A percentile compares a stretch with the other conserved stretches of the same genome.
phyloP scores from a whole-genome alignment of 2,888 invertebrate species.

The Drosophila colorata region DNA sequence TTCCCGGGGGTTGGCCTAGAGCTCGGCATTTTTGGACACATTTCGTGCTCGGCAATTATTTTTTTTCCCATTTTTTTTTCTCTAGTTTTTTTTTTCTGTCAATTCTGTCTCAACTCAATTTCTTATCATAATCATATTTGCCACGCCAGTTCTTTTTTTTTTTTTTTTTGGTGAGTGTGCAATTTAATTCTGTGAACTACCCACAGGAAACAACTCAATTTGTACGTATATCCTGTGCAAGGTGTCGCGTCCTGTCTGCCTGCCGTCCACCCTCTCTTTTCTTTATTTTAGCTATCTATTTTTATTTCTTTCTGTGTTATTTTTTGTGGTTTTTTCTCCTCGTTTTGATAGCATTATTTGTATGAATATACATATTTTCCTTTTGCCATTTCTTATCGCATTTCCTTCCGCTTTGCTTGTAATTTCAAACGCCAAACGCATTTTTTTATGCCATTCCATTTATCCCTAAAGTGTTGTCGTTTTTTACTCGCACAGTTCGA shows the following conservation, averaged over 20 bases:
- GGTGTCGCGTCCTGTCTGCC: constrained; percentile 24
- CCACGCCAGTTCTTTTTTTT: constrained; percentile 50
- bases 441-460: neutral
- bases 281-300: neutral
- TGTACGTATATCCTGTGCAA: constrained; percentile 67
- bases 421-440: constrained; percentile 59
- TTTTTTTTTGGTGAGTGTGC: constrained; percentile 60
- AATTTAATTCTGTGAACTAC: constrained; percentile 51
- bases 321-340: constrained; percentile 66
- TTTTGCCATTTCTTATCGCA: constrained; percentile 30
- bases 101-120: constrained; percentile 14
- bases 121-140: constrained; percentile 75
- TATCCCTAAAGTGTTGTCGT: constrained; percentile 16
- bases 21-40: constrained; percentile 31
- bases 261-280: neutral
- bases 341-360: constrained; percentile 49
- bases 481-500: constrained; percentile 16
- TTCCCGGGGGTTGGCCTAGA: constrained; percentile 13
- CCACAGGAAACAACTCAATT: constrained; percentile 76
- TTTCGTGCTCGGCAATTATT: constrained; percentile 26
- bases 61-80: constrained; percentile 13
- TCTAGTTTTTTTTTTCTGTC: neutral
- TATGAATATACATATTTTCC: constrained; percentile 1
- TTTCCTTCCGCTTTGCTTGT: constrained; percentile 73
- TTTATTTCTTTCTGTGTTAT: constrained; percentile 12